A percentile compares a stretch with the other conserved stretches of the same genome.
Conservation (phyloP, 30 jellyfish, hydroid and myxozoan genomes). For the Rhopilema esculentum region DNA sequence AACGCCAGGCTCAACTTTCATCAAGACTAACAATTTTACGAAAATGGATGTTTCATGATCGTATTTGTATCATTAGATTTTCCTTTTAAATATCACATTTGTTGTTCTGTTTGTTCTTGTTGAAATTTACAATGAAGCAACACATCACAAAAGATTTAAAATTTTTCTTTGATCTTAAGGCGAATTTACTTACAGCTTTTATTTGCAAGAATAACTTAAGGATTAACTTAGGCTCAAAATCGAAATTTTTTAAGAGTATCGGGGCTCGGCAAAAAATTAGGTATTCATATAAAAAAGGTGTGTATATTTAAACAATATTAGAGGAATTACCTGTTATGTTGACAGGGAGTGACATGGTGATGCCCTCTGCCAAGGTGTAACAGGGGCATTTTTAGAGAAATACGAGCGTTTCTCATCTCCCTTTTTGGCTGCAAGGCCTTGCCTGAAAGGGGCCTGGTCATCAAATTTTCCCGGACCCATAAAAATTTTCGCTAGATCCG, state of each 20-base stretch:
- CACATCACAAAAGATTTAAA: slow-evolving; percentile 5
- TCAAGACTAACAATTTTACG: slow-evolving; percentile 4
- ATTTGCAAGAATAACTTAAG: slow-evolving; percentile 10
- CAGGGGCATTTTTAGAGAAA: not conserved
- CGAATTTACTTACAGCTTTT: slow-evolving; percentile 14
- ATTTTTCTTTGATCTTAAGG: slow-evolving; percentile 12
- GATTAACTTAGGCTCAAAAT: slow-evolving; percentile 13
- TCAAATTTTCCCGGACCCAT: not conserved
- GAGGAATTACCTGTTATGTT: not conserved
- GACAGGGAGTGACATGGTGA: not conserved
- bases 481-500: not conserved
- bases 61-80: not conserved
- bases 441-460: not conserved
- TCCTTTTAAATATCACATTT: not conserved
- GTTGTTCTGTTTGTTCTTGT: not conserved
- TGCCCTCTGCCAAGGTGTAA: not conserved
- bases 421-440: not conserved
- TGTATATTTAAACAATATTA: not conserved
- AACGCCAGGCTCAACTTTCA: slow-evolving; percentile 24
- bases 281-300: slow-evolving; percentile 16
- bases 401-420: not conserved
- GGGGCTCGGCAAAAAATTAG: slow-evolving; percentile 24
- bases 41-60: not conserved
- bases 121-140: not conserved
- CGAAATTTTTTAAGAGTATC: slow-evolving; percentile 2